These are phyloP conservation scores for Nemotelus nigrinus DNA, from an alignment of 2,888 invertebrate species.

Conservation along the genomic window DNA sequence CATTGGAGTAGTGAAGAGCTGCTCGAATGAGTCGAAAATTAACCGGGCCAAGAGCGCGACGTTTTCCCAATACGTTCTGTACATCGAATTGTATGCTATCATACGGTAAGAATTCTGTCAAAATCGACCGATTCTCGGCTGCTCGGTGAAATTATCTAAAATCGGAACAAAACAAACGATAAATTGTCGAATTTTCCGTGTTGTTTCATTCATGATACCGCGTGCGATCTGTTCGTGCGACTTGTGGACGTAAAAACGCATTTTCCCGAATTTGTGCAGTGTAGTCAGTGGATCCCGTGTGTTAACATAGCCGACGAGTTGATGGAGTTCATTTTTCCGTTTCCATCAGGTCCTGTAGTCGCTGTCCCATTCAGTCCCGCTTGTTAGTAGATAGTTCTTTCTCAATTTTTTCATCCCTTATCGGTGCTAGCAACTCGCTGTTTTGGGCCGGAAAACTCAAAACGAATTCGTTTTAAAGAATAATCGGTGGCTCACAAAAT, in stretches of 20 bases:
- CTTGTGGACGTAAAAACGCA: constrained; percentile 7
- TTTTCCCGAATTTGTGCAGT: constrained; percentile 25
- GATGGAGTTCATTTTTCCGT: neutral
- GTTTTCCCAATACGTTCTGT: constrained; percentile 21
- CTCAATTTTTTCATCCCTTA: constrained; percentile 15
- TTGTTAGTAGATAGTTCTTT: constrained; percentile 32
- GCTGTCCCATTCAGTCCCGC: constrained; percentile 5
- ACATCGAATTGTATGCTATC: neutral
- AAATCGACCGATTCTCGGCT: neutral
- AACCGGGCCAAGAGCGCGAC: constrained; percentile 42
- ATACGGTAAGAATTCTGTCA: constrained; percentile 23
- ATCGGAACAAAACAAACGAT: neutral
- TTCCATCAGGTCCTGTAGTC: neutral
- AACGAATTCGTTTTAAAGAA: too few relatives aligned
- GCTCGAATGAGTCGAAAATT: constrained; percentile 22
- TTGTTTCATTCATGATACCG: constrained; percentile 16
- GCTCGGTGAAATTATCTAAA: neutral
- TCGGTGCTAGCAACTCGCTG: neutral
- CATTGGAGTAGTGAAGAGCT: constrained; percentile 22
- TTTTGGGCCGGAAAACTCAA: too few relatives aligned
- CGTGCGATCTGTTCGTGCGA: neutral
- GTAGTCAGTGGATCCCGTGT: constrained; percentile 6
- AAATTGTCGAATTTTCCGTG: neutral
- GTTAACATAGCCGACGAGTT: constrained; percentile 29
- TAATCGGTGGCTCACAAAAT: too few relatives aligned